phyloP scores from a whole-genome alignment of 1,140 invertebrate genomes.

The Musca vetustissima region DNA sequence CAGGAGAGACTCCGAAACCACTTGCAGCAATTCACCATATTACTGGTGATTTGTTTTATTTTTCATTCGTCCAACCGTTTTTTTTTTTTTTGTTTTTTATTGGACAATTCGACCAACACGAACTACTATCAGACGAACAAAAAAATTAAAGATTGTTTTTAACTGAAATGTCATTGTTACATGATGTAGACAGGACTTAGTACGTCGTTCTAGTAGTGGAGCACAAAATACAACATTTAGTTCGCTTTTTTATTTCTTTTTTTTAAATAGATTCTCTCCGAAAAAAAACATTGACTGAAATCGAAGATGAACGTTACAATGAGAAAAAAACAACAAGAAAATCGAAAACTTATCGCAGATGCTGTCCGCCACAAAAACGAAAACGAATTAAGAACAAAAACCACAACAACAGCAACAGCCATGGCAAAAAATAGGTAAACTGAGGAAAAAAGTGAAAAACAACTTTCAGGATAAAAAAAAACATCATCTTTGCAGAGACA shows the following conservation, averaged over 20 bases:
- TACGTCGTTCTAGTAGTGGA: constrained; percentile 19
- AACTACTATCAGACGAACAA: too few relatives aligned
- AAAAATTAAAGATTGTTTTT: constrained; percentile 1
- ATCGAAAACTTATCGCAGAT: constrained; percentile 33
- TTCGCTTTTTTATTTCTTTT: neutral
- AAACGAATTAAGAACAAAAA: constrained; percentile 25
- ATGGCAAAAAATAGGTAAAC: neutral
- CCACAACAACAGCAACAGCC: constrained; percentile 28
- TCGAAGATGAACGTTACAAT: neutral
- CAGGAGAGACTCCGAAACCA: too few relatives aligned
- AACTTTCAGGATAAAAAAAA: neutral
- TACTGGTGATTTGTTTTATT: too few relatives aligned
- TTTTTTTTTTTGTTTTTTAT: too few relatives aligned
- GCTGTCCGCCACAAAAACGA: constrained; percentile 23
- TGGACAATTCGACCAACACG: too few relatives aligned
- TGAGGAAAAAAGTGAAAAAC: neutral
- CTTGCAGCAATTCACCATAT: too few relatives aligned
- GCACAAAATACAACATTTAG: constrained; percentile 25
- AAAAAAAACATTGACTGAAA: neutral
- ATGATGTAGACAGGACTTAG: constrained; percentile 21
- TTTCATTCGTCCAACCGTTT: too few relatives aligned
- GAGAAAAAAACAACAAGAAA: too few relatives aligned
- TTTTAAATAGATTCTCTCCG: neutral
- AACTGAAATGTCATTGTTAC: constrained; percentile 21
- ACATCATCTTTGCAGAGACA: constrained; percentile 16